Evolutionary conservation across 2,888 invertebrate genomes (phyloP).

Genomic region (Heliconius hortense): DNA sequence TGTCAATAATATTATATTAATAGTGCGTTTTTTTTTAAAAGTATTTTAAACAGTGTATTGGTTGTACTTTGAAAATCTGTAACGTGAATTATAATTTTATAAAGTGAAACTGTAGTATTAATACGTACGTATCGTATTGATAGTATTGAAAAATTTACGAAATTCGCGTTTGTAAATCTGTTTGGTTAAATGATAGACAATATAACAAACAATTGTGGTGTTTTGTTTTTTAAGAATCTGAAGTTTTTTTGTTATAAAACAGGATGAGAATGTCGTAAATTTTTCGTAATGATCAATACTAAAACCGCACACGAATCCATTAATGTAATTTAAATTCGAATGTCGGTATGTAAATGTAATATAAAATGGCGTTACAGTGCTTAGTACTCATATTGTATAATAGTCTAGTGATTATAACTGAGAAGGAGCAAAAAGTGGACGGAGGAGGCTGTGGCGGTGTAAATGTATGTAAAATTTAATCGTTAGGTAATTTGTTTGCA

Average conservation of each 20-base stretch:
- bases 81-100: conserved; percentile 13
- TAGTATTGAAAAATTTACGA: conserved; percentile 7
- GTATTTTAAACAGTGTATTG: background rate
- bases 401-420: conserved; percentile 24
- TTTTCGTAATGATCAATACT: conserved; percentile 3
- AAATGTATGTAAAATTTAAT: conserved; percentile 23
- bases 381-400: conserved; percentile 27
- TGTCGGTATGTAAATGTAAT: conserved; percentile 22
- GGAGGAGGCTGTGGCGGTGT: conserved; percentile 21
- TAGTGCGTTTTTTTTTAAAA: background rate
- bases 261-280: background rate
- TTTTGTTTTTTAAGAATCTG: background rate
- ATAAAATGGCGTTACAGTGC: conserved; percentile 19
- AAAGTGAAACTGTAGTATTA: conserved; percentile 9
- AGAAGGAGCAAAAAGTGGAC: background rate
- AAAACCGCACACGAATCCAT: background rate
- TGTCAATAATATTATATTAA: background rate
- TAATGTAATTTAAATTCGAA: conserved; percentile 9
- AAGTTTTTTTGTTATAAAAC: background rate
- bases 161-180: background rate
- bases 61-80: conserved; percentile 11
- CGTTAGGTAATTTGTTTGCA: conserved; percentile 27
- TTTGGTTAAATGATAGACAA: conserved; percentile 8
- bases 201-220: background rate
- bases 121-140: conserved; percentile 12